Conservation (phyloP, 2,888 invertebrate species). For the Thecocarcelia acutangulata region DNA sequence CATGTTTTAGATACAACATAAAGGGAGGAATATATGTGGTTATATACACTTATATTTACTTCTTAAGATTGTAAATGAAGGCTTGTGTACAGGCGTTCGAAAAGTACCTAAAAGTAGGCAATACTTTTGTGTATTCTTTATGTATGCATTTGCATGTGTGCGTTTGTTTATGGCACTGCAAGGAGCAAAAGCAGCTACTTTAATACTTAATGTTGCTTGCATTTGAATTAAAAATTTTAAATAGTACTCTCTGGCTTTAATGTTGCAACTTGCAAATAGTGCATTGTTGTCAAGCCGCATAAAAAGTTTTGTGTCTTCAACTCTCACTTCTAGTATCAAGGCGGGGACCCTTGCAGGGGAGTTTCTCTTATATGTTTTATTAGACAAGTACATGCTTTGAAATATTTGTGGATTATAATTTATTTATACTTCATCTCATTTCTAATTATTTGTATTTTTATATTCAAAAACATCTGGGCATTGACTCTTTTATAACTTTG, state of each 20-base stretch:
- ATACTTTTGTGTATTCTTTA: slow-evolving; percentile 13
- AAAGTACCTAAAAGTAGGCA: slow-evolving; percentile 38
- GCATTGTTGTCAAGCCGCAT: slow-evolving; percentile 74
- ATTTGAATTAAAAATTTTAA: slow-evolving; percentile 44
- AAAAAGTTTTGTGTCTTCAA: slow-evolving; percentile 73
- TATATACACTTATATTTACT: background rate
- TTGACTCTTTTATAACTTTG: background rate
- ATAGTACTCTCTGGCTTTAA: slow-evolving; percentile 8
- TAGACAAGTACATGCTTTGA: background rate
- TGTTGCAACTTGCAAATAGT: slow-evolving; percentile 13
- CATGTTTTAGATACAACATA: background rate
- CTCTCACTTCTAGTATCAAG: background rate
- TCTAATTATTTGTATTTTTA: slow-evolving; percentile 49
- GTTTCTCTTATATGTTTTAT: background rate
- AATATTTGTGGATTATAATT: slow-evolving; percentile 33
- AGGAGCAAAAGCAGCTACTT: slow-evolving; percentile 13
- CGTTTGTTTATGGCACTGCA: slow-evolving; percentile 26
- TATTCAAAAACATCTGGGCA: background rate
- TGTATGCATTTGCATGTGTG: background rate
- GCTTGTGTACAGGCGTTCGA: background rate
- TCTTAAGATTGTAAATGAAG: background rate
- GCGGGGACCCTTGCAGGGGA: background rate
- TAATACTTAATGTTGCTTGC: slow-evolving; percentile 35
- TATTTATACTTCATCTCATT: slow-evolving; percentile 45
- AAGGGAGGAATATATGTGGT: background rate